phyloP scores from a whole-genome alignment of 2,888 invertebrate species.

The Spisula solida region DNA sequence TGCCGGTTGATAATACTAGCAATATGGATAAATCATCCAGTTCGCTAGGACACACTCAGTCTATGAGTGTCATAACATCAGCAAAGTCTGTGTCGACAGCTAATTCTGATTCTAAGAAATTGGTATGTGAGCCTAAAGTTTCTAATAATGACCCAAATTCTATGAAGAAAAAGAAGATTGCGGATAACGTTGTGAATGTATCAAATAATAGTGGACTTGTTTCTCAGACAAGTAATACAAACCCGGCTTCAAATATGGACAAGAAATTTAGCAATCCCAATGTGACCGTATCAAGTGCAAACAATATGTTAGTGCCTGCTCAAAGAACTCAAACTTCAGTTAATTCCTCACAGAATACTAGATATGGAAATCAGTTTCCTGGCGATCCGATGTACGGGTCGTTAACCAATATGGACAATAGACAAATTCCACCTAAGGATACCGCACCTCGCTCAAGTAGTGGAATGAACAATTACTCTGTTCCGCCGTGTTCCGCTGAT shows the following conservation, averaged over 20 bases:
- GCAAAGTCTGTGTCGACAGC: conserved; percentile 36
- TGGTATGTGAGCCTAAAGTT: conserved; percentile 21
- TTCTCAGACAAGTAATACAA: conserved; percentile 2
- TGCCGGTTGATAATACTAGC: neutral
- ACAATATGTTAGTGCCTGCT: conserved; percentile 39
- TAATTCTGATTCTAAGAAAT: conserved; percentile 32
- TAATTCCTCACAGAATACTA: conserved; percentile 57
- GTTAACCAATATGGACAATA: conserved; percentile 48
- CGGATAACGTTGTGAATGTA: conserved; percentile 28
- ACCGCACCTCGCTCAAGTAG: conserved; percentile 35
- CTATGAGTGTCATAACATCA: conserved; percentile 57
- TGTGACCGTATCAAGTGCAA: conserved; percentile 37
- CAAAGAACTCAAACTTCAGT: conserved; percentile 47
- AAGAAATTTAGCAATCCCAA: conserved; percentile 33
- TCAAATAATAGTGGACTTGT: neutral
- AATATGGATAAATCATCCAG: conserved; percentile 27
- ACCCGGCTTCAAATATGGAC: conserved; percentile 21
- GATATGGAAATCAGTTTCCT: conserved; percentile 51
- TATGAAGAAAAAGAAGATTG: conserved; percentile 21
- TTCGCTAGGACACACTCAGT: conserved; percentile 6
- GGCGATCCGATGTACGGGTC: conserved; percentile 58
- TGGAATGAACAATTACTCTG: conserved; percentile 62
- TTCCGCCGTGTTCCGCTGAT: conserved; percentile 74
- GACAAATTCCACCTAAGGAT: conserved; percentile 53
- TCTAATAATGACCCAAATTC: neutral